A percentile compares a stretch with the other conserved stretches of the same genome.
phyloP scores from a whole-genome alignment of 1,140 invertebrate species.

The Neodiprion fabricii region DNA sequence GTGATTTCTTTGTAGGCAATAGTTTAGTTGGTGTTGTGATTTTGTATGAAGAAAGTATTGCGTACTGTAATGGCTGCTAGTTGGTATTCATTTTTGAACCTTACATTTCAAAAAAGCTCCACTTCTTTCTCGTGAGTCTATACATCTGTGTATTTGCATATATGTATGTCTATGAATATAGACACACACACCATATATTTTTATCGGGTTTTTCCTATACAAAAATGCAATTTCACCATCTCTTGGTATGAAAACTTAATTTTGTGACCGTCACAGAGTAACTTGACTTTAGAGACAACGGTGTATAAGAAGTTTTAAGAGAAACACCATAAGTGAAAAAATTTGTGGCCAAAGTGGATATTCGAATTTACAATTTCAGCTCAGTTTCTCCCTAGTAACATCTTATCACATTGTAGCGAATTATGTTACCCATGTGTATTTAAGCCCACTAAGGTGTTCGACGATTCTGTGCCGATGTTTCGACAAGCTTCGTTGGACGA shows the following conservation, averaged over 20 bases:
- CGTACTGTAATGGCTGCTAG: background rate
- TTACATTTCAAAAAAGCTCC: slow-evolving; percentile 2
- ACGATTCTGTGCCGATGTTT: too few relatives aligned
- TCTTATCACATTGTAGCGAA: too few relatives aligned
- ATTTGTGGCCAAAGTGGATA: too few relatives aligned
- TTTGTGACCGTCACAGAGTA: background rate
- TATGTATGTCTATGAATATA: background rate
- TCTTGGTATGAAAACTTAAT: background rate
- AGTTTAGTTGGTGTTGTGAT: background rate
- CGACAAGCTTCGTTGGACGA: too few relatives aligned
- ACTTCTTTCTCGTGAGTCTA: background rate
- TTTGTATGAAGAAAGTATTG: background rate
- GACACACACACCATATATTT: background rate
- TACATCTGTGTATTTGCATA: background rate
- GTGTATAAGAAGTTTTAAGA: background rate
- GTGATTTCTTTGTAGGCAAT: background rate
- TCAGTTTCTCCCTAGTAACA: too few relatives aligned
- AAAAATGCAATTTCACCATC: background rate
- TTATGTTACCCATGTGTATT: too few relatives aligned
- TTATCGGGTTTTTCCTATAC: slow-evolving; percentile 3
- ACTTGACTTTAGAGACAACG: background rate
- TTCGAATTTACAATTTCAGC: too few relatives aligned
- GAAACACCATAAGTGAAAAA: too few relatives aligned
- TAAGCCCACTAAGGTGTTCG: too few relatives aligned
- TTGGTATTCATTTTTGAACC: background rate